phyloP scores from a whole-genome alignment of 2,113 vertebrate species.

The Lutjanus erythropterus region DNA sequence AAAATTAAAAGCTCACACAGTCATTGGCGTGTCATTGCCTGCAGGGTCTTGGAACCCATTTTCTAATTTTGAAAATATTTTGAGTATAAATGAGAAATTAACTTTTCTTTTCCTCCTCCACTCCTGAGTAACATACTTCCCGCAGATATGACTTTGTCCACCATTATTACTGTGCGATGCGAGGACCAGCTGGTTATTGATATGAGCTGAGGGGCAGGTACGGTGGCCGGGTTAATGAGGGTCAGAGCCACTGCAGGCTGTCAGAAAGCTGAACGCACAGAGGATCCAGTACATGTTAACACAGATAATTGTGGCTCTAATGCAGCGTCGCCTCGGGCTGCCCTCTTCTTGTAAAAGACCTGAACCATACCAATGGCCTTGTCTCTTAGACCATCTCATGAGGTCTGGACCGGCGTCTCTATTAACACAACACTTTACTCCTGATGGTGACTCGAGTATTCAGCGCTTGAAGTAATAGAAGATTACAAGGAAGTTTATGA shows the following conservation, averaged over 20 bases:
- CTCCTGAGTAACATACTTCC: slow-evolving; percentile 1
- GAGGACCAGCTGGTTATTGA: slow-evolving; percentile 57
- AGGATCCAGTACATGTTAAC: slow-evolving; percentile 54
- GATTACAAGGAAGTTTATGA: too few relatives aligned
- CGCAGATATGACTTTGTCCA: slow-evolving; percentile 37
- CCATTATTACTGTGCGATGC: slow-evolving; percentile 24
- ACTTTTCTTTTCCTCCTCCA: neutral
- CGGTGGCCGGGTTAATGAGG: slow-evolving; percentile 72
- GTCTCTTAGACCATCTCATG: slow-evolving; percentile 26
- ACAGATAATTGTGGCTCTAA: slow-evolving; percentile 65
- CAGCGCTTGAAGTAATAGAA: neutral
- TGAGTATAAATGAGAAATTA: slow-evolving; percentile 46
- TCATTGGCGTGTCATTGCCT: slow-evolving; percentile 52
- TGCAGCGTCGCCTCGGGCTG: slow-evolving; percentile 40
- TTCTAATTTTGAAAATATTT: slow-evolving; percentile 44
- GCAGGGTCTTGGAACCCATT: slow-evolving; percentile 16
- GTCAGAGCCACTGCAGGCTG: slow-evolving; percentile 55
- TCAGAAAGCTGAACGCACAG: slow-evolving; percentile 38
- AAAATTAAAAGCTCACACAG: slow-evolving; percentile 33
- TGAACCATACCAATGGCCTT: slow-evolving; percentile 41
- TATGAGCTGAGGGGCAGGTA: slow-evolving; percentile 59
- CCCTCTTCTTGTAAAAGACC: slow-evolving; percentile 60
- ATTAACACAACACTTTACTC: slow-evolving; percentile 13
- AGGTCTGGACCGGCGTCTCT: slow-evolving; percentile 11
- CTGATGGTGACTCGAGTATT: neutral